phyloP scores from a whole-genome alignment of 1,140 invertebrate genomes.

The Scaptomyza hsui region DNA sequence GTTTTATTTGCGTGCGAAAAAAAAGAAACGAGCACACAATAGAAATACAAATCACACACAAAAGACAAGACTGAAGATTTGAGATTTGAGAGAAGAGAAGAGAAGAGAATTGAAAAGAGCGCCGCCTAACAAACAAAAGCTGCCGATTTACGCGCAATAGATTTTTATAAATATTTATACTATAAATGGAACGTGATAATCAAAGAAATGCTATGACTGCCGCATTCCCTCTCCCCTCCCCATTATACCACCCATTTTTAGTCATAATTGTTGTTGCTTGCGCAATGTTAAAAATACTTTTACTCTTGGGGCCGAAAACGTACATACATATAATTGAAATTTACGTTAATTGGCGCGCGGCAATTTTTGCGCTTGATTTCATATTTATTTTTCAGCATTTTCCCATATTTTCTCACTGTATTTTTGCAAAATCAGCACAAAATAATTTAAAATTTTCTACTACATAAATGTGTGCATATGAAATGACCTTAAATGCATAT shows the following conservation, averaged over 20 bases:
- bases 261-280: slow-evolving; percentile 8
- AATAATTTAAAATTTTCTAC: slow-evolving; percentile 3
- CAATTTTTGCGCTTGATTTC: slow-evolving; percentile 46
- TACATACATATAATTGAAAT: slow-evolving; percentile 36
- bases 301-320: slow-evolving; percentile 4
- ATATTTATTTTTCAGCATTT: slow-evolving; percentile 10
- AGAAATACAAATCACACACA: slow-evolving; percentile 19
- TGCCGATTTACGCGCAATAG: slow-evolving; percentile 41
- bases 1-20: slow-evolving; percentile 81
- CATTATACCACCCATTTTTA: slow-evolving; percentile 7
- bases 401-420: not conserved
- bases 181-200: not conserved
- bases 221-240: not conserved
- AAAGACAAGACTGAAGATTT: slow-evolving; percentile 34
- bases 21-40: slow-evolving; percentile 32
- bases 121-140: slow-evolving; percentile 20
- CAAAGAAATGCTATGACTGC: slow-evolving; percentile 10
- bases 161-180: slow-evolving; percentile 31
- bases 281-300: slow-evolving; percentile 21
- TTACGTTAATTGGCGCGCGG: slow-evolving; percentile 44
- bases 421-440: slow-evolving; percentile 34
- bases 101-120: too few species aligned
- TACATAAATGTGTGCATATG: not conserved
- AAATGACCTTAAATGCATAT: not conserved
- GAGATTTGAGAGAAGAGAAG: too few species aligned